phyloP scores from a whole-genome alignment of 1,140 invertebrate genomes.

The Drosophila nigromelanica region DNA sequence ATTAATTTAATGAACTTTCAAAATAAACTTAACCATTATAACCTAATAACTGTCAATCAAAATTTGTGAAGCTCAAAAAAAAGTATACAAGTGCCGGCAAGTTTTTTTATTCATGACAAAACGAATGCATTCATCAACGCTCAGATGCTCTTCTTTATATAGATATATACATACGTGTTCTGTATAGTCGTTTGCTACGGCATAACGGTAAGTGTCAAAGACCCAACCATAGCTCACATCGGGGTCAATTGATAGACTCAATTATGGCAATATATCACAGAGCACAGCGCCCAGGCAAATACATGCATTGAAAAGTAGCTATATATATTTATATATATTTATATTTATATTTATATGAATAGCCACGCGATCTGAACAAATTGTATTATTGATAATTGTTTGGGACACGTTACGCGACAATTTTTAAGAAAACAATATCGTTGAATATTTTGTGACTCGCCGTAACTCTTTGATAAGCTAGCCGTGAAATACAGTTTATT shows the following conservation, averaged over 20 bases:
- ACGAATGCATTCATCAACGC: conserved; percentile 37
- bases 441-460: conserved; percentile 6
- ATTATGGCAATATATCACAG: conserved; percentile 71
- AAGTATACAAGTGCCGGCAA: conserved; percentile 10
- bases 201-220: conserved; percentile 69
- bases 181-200: conserved; percentile 23
- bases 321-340: conserved; percentile 14
- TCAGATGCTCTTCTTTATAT: conserved; percentile 45
- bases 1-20: conserved; percentile 6
- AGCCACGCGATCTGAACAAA: conserved; percentile 30
- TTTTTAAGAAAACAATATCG: conserved; percentile 24
- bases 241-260: conserved; percentile 82
- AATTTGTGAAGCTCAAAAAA: conserved; percentile 13
- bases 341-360: conserved; percentile 2
- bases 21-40: conserved; percentile 11
- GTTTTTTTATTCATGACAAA: conserved; percentile 6
- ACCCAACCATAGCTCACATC: conserved; percentile 72
- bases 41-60: conserved; percentile 26
- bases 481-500: conserved; percentile 2
- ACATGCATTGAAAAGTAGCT: not conserved
- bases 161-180: conserved; percentile 41
- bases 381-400: conserved; percentile 36
- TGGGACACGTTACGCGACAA: conserved; percentile 24
- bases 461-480: conserved; percentile 7
- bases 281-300: conserved; percentile 22